These are phyloP conservation scores for Microtus montanus DNA, from an alignment of 2,113 vertebrate species.

Conservation along the genomic window DNA sequence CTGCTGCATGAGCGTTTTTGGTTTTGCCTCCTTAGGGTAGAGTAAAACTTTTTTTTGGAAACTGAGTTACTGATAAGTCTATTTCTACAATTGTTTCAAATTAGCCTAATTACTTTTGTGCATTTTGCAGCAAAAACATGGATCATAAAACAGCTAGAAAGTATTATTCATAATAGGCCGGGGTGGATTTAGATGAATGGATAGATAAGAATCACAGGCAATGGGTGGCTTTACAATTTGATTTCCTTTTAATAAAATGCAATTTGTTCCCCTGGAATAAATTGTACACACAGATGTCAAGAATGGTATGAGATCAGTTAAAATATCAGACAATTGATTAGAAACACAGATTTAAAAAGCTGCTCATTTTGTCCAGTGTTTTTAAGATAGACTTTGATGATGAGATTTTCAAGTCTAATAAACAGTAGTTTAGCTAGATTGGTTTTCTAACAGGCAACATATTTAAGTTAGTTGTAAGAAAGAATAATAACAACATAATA, in stretches of 20 bases:
- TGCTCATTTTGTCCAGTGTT: constrained; percentile 38
- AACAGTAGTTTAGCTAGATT: constrained; percentile 2
- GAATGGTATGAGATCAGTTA: constrained; percentile 26
- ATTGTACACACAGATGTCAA: constrained; percentile 40
- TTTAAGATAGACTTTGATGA: constrained; percentile 1
- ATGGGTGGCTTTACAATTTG: constrained; percentile 47
- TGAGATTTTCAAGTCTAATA: constrained; percentile 8
- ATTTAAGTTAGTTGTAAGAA: not conserved
- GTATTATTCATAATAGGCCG: constrained; percentile 75
- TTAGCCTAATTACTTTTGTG: constrained; percentile 83
- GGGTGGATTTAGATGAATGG: constrained; percentile 50
- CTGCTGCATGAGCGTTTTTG: constrained; percentile 79
- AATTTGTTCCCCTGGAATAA: constrained; percentile 42
- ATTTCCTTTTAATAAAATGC: constrained; percentile 55
- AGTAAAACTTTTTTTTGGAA: constrained; percentile 84
- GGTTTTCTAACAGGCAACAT: not conserved
- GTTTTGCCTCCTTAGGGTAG: constrained; percentile 80
- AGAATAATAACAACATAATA: not conserved
- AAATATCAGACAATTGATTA: constrained; percentile 51
- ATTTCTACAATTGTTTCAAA: constrained; percentile 83
- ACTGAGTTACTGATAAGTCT: constrained; percentile 80
- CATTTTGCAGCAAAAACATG: constrained; percentile 76
- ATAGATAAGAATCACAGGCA: constrained; percentile 65
- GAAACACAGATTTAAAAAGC: constrained; percentile 69
- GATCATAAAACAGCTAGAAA: constrained; percentile 79